Base-by-base conservation (phyloP, 2,797 vertebrate species). In the Clarias platycephalus region DNA sequence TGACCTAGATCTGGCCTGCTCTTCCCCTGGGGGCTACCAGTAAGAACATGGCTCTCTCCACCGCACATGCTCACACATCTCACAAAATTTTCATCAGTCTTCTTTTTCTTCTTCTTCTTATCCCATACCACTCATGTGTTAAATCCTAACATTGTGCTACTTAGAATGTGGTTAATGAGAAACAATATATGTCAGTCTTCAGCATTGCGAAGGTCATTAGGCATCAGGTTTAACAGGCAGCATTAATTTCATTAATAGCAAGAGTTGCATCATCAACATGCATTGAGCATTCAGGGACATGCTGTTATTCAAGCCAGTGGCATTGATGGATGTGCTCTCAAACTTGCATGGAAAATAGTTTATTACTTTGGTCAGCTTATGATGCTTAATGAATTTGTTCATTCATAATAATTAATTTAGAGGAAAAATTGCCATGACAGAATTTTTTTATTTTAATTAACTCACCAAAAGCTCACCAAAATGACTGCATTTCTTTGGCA, bases 201-300 rank as follows among this genome's bases (percentile, higher is more conserved):
- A 82, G 74, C 80, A 80, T 55, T 84, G 68, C 60, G 70, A 76
- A 18, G 57, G 40, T 71, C 37, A 75, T 67, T 79, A 44, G 40
- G 78, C 60, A 83, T 53, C 71, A 87, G 79, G 26, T 71, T 75
- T 74, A 63, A 74, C 58, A 63, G 37, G 87, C 81, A 81, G 92
- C 92, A 93, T 90, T 91, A 93, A 67, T 63, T 68, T 83, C 58
- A 87, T 80, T 70, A 84, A 83, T 84, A 85, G 86, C 77, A 87
- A 67, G 57, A 87, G 67, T 87, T 88, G 86, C 88, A 86, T 85
- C 88, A 86, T 85, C 53, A 87, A 86, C 91, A 92, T 92, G 91
- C 91, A 91, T 88, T 86, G 80, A 24, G 92, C 94, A 95, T 95
- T 95, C 94, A 90, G 93, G 86, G 88, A 92, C 93, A 94, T 94